phyloP scores from a whole-genome alignment of 2,113 vertebrate species.

The Thunnus thynnus region DNA sequence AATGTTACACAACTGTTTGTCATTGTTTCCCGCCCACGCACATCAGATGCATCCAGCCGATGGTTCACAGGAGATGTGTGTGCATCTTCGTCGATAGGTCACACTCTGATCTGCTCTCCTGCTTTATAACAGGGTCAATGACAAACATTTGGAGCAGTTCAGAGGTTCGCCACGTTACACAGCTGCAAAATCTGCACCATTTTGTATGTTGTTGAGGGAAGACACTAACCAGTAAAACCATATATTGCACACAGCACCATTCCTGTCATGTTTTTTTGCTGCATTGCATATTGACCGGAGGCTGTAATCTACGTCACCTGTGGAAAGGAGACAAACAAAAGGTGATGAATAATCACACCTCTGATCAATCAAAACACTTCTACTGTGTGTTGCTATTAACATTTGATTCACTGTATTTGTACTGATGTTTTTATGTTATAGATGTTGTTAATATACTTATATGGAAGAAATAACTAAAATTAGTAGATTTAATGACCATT shows the following conservation, averaged over 20 bases:
- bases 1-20: slow-evolving; percentile 42
- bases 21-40: slow-evolving; percentile 51
- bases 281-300: background rate
- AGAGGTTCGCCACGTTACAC: slow-evolving; percentile 11
- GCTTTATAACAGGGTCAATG: slow-evolving; percentile 25
- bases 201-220: background rate
- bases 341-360: slow-evolving; percentile 2
- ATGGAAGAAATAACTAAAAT: background rate
- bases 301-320: background rate
- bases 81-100: slow-evolving; percentile 16
- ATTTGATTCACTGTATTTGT: background rate
- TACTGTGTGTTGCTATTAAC: background rate
- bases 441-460: too few relatives aligned
- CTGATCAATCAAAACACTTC: background rate
- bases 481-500: background rate
- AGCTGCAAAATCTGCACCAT: slow-evolving; percentile 20
- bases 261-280: background rate
- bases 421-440: too few relatives aligned
- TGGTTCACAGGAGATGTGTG: background rate
- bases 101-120: slow-evolving; percentile 4
- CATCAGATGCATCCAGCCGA: slow-evolving; percentile 17
- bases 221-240: too few relatives aligned
- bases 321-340: background rate
- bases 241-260: background rate
- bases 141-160: slow-evolving; percentile 42